Evolutionary conservation across 1,140 invertebrate genomes (phyloP), one percentile per base, ranked within the genome.

Genomic region (Oscheius sp.): DNA sequence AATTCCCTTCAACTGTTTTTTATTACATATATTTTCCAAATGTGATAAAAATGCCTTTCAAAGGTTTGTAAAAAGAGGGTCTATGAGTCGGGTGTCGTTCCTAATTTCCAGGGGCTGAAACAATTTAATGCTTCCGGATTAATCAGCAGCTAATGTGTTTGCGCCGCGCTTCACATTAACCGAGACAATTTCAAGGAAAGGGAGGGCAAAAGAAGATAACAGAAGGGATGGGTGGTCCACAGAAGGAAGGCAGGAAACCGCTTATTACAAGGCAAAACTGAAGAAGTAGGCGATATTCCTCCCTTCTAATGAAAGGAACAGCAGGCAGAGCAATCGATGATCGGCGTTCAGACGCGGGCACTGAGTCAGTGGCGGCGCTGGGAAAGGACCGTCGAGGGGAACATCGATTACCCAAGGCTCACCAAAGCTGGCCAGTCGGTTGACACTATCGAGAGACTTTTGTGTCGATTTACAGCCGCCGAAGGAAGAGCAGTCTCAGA

Each of bases 81-180:
- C n/a, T n/a, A n/a, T n/a, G n/a, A n/a, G n/a, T n/a, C n/a, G n/a
- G n/a, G n/a, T n/a, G n/a, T n/a, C n/a, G n/a, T n/a, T n/a, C n/a
- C n/a, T n/a, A n/a, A n/a, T n/a, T n/a, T n/a, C n/a, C n/a, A n/a
- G 7, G 15, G 7, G 49, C 23, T 55, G 49, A 55, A 55, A 55
- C 49, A 55, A 55, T 55, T 26, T 55, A 55, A 55, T 55, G 49
- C 49, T 55, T 55, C 49, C 49, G 49, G 49, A 7, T 55, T 55
- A 55, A 55, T 23, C 49, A 55, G 49, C 49, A 55, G 15, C 49
- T 55, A 55, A 55, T 55, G 49, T 55, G 49, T 55, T 55, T 55
- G 49, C 49, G 7, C 23, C 49, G 15, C 49, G 15, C 23, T n/a
- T 10, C 38, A 42, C 38, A 42, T 42, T 42, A 42, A n/a, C 38